Base-by-base conservation (phyloP, 2,113 vertebrate genomes). In the Ammodramus savannarum region DNA sequence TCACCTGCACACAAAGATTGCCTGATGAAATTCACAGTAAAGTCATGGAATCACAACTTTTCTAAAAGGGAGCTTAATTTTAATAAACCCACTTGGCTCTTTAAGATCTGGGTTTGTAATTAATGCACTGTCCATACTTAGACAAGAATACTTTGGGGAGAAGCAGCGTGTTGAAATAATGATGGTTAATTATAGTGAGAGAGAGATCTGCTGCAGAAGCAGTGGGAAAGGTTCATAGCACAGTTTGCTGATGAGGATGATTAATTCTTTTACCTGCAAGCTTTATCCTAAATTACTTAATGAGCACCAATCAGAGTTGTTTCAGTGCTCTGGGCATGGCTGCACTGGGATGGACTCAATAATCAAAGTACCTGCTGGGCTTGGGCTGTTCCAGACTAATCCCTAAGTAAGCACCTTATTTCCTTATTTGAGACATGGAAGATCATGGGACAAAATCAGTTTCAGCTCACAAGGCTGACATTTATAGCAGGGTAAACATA, bases 341-440 rank as follows among this genome's bases (percentile, higher is more conserved):
- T 74, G 1, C 7, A 0, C 36, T 52, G 58, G 62, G 20, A 41
- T 67, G 27, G 43, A n/a, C 27, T 75, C 0, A 0, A 17, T 77
- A 72, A 52, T 29, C 49, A 74, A 62, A n/a, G 55, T 54, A 81
- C 25, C 39, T 46, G 31, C 9, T 31, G 0, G 27, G 58, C 15
- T 39, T 54, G 67, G 90, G 23, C 80, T 91, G 43, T 51, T 75
- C 14, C 11, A 43, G 77, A 36, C 48, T 96, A 91, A 95, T 94
- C 87, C 44, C 36, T 41, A 38, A 81, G 61, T 74, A 91, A 96
- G 85, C 90, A 79, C 48, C 62, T 89, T 72, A 71, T 12, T 91
- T 95, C 74, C 80, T 84, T 90, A 29, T 87, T 78, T 43, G 87
- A 62, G 78, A 79, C 74, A 23, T 4, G 44, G 34, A 34, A 18